Percentiles rank a stretch among this genome's conserved stretches.
These are phyloP conservation scores for Platysteira castanea DNA, from an alignment of 2,113 vertebrate species.

Conservation along the genomic window DNA sequence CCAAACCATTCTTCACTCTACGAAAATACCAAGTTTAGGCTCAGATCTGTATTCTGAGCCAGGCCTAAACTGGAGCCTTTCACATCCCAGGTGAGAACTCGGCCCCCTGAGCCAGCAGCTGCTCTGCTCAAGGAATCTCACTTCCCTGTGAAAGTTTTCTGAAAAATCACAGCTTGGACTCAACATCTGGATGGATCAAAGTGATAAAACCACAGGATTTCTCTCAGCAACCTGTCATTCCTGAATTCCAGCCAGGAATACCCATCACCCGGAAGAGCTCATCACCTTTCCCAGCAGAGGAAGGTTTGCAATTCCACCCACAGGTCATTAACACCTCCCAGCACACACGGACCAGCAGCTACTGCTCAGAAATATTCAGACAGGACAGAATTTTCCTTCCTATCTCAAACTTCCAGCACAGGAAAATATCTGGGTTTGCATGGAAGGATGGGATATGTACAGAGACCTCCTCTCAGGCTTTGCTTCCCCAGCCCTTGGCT, in stretches of 20 bases:
- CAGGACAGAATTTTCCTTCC: neutral
- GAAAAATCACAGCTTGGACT: neutral
- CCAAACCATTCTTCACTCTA: neutral
- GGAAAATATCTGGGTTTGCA: neutral
- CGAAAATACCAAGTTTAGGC: neutral
- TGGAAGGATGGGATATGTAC: neutral
- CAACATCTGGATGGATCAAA: neutral
- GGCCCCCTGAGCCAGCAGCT: neutral
- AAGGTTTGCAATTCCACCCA: neutral
- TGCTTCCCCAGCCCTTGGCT: neutral
- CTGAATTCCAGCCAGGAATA: neutral
- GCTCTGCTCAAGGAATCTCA: neutral
- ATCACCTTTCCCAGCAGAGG: neutral
- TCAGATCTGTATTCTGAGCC: neutral
- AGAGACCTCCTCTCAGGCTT: neutral
- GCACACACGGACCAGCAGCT: neutral
- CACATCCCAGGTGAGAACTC: neutral
- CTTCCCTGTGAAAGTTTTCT: neutral
- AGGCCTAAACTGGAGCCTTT: neutral
- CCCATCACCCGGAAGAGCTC: neutral
- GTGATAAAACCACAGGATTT: neutral
- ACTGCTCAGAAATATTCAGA: neutral
- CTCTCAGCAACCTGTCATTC: neutral
- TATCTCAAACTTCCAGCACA: neutral
- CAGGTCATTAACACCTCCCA: neutral